These are phyloP conservation scores for Falco berigora DNA, from an alignment of 2,797 vertebrate species.

Conservation along the genomic window DNA sequence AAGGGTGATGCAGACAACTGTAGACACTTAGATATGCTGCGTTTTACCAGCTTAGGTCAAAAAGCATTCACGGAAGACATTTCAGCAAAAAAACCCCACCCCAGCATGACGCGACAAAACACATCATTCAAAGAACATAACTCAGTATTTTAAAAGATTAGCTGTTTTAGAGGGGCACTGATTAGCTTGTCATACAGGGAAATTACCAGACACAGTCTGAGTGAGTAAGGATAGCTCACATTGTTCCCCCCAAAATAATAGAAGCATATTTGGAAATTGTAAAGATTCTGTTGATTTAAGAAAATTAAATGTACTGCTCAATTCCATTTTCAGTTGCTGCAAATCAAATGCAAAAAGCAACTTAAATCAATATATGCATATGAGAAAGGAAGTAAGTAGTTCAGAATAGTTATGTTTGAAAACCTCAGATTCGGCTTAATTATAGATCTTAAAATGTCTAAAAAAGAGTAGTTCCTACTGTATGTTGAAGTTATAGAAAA, in stretches of 20 bases:
- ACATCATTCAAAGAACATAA: background rate
- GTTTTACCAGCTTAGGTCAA: background rate
- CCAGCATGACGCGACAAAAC: background rate
- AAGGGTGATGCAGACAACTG: background rate
- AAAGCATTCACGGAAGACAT: background rate
- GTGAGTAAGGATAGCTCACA: background rate
- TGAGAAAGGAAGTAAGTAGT: background rate
- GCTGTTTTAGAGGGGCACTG: background rate
- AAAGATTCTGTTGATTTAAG: background rate
- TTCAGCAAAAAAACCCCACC: background rate
- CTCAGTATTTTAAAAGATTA: background rate
- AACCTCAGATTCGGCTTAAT: background rate
- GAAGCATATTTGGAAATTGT: background rate
- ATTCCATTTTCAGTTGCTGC: background rate
- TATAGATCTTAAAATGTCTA: background rate
- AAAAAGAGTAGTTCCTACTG: background rate
- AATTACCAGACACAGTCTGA: background rate
- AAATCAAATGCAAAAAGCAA: background rate
- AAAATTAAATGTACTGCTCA: background rate
- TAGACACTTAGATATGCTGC: background rate
- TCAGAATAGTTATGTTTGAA: background rate
- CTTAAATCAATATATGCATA: background rate
- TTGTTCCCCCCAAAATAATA: background rate
- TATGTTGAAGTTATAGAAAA: background rate
- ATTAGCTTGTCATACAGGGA: background rate